Evolutionary conservation across 2,888 invertebrate species (phyloP), one percentile per base, ranked within the genome.

Genomic region (Eristalis intricaria): DNA sequence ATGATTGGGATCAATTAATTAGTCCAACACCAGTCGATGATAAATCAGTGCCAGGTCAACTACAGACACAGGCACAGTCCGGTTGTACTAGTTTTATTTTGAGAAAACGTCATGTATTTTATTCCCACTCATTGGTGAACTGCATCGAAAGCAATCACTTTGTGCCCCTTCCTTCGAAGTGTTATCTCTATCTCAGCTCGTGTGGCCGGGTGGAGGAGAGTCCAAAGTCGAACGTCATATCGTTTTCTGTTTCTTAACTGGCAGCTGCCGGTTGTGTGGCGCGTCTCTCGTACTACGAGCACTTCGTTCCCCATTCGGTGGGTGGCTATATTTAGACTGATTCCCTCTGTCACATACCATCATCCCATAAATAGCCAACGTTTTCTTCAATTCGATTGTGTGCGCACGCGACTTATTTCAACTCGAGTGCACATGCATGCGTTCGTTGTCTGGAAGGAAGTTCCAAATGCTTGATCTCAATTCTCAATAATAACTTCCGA

Each of bases 141-240:
- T 66, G 26, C 65, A 73, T 64, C 23, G 50, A 61, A 70, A 63
- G 43, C 66, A 81, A 68, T 56, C 26, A 60, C 56, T 4, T 19
- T 35, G 58, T 60, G 70, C 38, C 38, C 13, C 23, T 32, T 32
- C 29, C 56, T 22, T 32, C 4, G 29, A 40, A 43, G 19, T 40
- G 43, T 64, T 38, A 63, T 76, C 70, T 71, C 69, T 68, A 19
- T 35, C 32, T 7, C 50, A 8, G 19, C 50, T 69, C 38, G 70
- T 70, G 76, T 56, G 32, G 8, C 32, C 32, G 32, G 32, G 76
- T 29, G 40, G 35, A 43, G 64, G 19, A 50, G 50, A 61, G 81
- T 86, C 82, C 82, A 86, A 86, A 86, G 86, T 86, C 73, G 70
- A 86, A 65, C 74, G 78, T 82, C 74, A 79, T 82, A 82, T 82